A percentile compares a stretch with the other conserved stretches of the same genome.
Conservation (phyloP, 2,888 invertebrate species). For the Biston betularia region DNA sequence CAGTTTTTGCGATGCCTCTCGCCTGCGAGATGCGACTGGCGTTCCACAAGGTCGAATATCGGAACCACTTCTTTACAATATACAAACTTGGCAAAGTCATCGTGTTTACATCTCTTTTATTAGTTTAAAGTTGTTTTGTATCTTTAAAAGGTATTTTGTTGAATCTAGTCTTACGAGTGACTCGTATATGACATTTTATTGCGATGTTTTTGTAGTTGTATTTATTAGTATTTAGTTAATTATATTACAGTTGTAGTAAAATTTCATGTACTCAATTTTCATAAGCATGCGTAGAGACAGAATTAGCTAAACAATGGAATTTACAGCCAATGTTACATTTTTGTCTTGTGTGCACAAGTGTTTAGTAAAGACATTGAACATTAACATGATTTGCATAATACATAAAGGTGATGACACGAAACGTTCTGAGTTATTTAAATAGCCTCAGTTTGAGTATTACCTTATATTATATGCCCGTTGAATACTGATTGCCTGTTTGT, state of each 20-base stretch:
- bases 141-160: slow-evolving; percentile 22
- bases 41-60: slow-evolving; percentile 68
- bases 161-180: slow-evolving; percentile 2
- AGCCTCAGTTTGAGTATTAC: slow-evolving; percentile 8
- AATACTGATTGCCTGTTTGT: slow-evolving; percentile 11
- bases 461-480: not conserved
- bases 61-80: slow-evolving; percentile 50
- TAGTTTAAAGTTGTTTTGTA: slow-evolving; percentile 31
- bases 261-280: slow-evolving; percentile 10
- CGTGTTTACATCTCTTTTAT: slow-evolving; percentile 33
- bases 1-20: slow-evolving; percentile 62
- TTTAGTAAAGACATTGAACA: slow-evolving; percentile 32
- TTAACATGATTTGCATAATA: slow-evolving; percentile 42
- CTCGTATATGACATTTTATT: slow-evolving; percentile 4
- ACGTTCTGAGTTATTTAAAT: slow-evolving; percentile 18
- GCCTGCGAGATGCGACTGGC: slow-evolving; percentile 63
- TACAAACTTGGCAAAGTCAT: slow-evolving; percentile 24
- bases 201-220: slow-evolving; percentile 9
- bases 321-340: slow-evolving; percentile 38
- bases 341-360: slow-evolving; percentile 40
- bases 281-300: slow-evolving; percentile 14
- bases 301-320: slow-evolving; percentile 35
- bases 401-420: slow-evolving; percentile 30
- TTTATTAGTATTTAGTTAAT: not conserved
- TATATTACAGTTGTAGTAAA: not conserved